These are phyloP conservation scores for Callyntrura guangdongensis DNA, from an alignment of 2,888 invertebrate genomes.

Conservation along the genomic window DNA sequence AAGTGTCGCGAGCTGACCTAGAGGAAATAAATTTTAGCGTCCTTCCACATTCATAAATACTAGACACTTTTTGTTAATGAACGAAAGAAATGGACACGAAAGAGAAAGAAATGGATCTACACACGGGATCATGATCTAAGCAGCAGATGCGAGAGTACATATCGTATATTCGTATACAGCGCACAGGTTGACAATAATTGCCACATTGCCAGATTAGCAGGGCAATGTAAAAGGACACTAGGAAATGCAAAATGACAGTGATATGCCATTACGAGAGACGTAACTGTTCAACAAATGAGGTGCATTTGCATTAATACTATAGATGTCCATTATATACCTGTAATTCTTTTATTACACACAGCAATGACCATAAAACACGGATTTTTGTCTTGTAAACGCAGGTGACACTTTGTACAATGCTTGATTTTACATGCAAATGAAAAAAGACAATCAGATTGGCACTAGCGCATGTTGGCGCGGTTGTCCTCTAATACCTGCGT, in stretches of 20 bases:
- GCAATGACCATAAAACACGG: constrained; percentile 54
- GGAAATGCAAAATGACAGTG: constrained; percentile 69
- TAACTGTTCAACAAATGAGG: constrained; percentile 53
- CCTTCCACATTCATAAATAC: constrained; percentile 26
- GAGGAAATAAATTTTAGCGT: constrained; percentile 67
- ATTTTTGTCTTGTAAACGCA: constrained; percentile 50
- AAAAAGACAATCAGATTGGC: constrained; percentile 37
- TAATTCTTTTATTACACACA: constrained; percentile 37
- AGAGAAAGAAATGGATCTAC: neutral
- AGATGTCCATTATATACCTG: constrained; percentile 14
- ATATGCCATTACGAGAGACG: constrained; percentile 30
- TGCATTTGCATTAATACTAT: constrained; percentile 38
- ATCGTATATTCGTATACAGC: too few species aligned
- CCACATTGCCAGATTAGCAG: constrained; percentile 24
- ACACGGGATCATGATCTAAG: neutral
- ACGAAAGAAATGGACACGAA: constrained; percentile 50
- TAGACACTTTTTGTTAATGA: neutral
- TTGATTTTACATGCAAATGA: constrained; percentile 50
- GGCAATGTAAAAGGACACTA: constrained; percentile 53
- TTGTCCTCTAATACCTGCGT: constrained; percentile 23
- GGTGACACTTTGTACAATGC: constrained; percentile 28
- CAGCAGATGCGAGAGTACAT: neutral
- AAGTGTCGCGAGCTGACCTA: constrained; percentile 71
- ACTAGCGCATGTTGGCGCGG: neutral
- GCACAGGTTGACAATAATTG: constrained; percentile 19